Base-by-base conservation (phyloP, 2,888 invertebrate species). In the Heliconius erato region DNA sequence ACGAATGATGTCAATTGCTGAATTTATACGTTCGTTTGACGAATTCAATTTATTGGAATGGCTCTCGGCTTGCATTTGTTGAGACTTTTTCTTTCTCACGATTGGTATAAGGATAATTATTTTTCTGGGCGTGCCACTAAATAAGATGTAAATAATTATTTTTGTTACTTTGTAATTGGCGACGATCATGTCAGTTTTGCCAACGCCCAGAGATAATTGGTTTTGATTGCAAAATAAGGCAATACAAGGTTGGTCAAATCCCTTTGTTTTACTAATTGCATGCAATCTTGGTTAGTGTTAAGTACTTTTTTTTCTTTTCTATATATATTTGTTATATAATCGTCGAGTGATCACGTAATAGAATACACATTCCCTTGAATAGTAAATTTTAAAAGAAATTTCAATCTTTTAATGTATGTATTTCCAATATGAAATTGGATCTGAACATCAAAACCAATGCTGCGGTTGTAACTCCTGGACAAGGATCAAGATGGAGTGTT, bases 401-500 rank as follows among this genome's bases (percentile, higher is more conserved):
- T 49, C 0, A 26, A 59, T 32, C 5, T 69, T 54, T 69, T 54
- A 84, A 67, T 76, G 74, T 84, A 84, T 85, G 86, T 81, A 84
- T 84, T 79, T 68, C 72, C 79, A 85, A 81, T 74, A 44, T 79
- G 74, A 84, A 85, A 86, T 88, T 84, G 84, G 82, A 79, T 84
- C 85, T 82, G 86, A 89, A 89, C 89, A 89, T 89, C 89, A 89
- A 90, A 90, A 91, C 89, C 89, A 91, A 90, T 88, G 87, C 87
- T 87, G 87, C 87, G 88, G 89, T 88, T 91, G 93, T 94, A 93
- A 93, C 90, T 93, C 91, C 90, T 91, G 91, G 89, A 89, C 94
- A 92, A 91, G 92, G 91, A 95, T 92, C 95, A 94, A 94, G 95
- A 95, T 94, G 89, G 92, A 92, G 90, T 90, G 93, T 92, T 94